Percentiles rank a stretch among this genome's conserved stretches.
Conservation (phyloP, 2,888 invertebrate species). For the Pollenia griseotomentosa region DNA sequence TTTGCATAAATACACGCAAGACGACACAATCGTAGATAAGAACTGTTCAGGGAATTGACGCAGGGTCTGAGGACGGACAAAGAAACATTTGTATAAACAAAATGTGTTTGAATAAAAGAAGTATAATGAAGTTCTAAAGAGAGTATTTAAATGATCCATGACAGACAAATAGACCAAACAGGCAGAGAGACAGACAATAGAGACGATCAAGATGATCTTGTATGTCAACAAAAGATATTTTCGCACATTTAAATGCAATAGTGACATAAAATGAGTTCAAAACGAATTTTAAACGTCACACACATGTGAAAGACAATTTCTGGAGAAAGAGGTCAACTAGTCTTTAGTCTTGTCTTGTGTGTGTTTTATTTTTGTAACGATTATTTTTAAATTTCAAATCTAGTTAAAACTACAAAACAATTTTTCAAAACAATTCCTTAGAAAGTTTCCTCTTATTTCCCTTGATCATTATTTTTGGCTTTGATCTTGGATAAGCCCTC, state of each 20-base stretch:
- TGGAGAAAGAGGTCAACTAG: conserved; percentile 32
- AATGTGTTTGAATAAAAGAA: conserved; percentile 23
- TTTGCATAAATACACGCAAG: conserved; percentile 65
- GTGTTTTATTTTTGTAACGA: conserved; percentile 40
- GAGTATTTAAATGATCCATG: conserved; percentile 53
- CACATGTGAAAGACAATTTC: conserved; percentile 12
- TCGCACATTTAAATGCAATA: conserved; percentile 72
- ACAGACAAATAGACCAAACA: conserved; percentile 53
- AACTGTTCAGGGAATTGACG: conserved; percentile 42
- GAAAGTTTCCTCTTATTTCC: conserved; percentile 30
- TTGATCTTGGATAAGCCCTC: conserved; percentile 63
- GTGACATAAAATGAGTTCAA: conserved; percentile 59
- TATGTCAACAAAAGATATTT: conserved; percentile 73
- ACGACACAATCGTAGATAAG: conserved; percentile 32
- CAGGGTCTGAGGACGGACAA: conserved; percentile 25
- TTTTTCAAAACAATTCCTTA: conserved; percentile 58
- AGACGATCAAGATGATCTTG: conserved; percentile 67
- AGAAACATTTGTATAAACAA: conserved; percentile 48
- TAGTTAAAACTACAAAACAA: conserved; percentile 68
- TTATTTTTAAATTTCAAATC: conserved; percentile 60
- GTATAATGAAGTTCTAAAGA: conserved; percentile 44
- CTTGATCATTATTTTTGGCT: neutral
- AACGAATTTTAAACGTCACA: neutral
- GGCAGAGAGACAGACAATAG: conserved; percentile 8
- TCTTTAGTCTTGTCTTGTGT: neutral